Conservation (phyloP, 1,140 invertebrate genomes). For the Drosophila carrolli region DNA sequence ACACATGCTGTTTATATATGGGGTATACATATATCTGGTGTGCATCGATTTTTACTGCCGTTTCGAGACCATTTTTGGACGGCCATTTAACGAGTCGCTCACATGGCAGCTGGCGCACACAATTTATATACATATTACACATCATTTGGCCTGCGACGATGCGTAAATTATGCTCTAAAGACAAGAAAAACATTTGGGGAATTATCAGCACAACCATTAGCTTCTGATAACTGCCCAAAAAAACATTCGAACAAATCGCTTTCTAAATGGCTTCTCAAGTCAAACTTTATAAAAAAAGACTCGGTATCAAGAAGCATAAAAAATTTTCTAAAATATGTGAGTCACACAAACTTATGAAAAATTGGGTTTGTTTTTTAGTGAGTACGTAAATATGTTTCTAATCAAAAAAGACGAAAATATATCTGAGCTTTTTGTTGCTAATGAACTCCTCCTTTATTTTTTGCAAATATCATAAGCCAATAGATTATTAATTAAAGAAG, state of each 20-base stretch:
- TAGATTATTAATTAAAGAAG: conserved; percentile 38
- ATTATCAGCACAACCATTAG: conserved; percentile 72
- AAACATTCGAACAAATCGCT: conserved; percentile 43
- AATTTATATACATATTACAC: conserved; percentile 31
- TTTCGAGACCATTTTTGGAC: conserved; percentile 63
- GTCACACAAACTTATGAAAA: too few species aligned
- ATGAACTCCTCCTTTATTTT: neutral
- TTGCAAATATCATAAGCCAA: conserved; percentile 8
- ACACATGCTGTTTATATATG: conserved; percentile 11
- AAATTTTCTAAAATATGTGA: too few species aligned
- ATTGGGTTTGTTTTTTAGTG: too few species aligned
- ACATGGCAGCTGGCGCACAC: conserved; percentile 40
- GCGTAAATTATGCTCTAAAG: conserved; percentile 49
- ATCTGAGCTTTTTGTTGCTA: too few species aligned
- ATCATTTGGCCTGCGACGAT: conserved; percentile 65
- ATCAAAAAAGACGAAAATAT: too few species aligned
- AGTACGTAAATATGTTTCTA: too few species aligned
- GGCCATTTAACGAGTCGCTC: conserved; percentile 61
- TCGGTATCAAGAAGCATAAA: neutral
- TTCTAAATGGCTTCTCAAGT: conserved; percentile 19
- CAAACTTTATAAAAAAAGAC: conserved; percentile 13
- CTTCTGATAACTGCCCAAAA: conserved; percentile 51
- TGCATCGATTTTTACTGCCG: conserved; percentile 75
- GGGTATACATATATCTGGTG: conserved; percentile 37
- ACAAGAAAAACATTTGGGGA: conserved; percentile 34